Evolutionary conservation across 1,140 invertebrate species (phyloP).

Genomic region (Phymastichus coffea): DNA sequence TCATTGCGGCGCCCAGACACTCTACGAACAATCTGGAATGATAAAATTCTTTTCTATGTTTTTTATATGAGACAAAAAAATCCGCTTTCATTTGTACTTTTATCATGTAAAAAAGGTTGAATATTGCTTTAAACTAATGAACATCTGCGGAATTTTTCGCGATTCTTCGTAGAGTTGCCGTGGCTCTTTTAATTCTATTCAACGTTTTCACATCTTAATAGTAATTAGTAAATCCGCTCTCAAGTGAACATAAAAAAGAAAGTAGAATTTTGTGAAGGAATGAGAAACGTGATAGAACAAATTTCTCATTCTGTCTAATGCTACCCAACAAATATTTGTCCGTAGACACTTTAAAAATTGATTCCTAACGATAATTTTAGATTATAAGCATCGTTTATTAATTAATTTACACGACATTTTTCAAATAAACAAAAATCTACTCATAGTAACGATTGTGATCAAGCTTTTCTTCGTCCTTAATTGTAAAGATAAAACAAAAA

Average conservation of each 20-base stretch:
- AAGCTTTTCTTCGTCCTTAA: not conserved
- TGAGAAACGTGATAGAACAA: not conserved
- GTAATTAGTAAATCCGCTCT: slow-evolving; percentile 16
- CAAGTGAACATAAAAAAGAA: slow-evolving; percentile 8
- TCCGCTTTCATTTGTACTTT: not conserved
- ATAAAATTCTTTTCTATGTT: slow-evolving; percentile 12
- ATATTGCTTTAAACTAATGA: no score
- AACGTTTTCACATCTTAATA: slow-evolving; percentile 24
- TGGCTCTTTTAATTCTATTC: slow-evolving; percentile 5
- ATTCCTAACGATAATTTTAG: not conserved
- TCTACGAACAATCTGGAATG: not conserved
- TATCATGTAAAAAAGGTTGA: slow-evolving; percentile 1
- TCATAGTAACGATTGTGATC: not conserved
- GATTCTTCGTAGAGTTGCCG: slow-evolving; percentile 9
- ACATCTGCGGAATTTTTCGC: not conserved
- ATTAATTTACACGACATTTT: slow-evolving; percentile 9
- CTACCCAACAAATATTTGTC: slow-evolving; percentile 3
- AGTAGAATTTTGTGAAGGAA: slow-evolving; percentile 9
- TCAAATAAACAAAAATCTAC: not conserved
- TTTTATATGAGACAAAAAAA: slow-evolving; percentile 9
- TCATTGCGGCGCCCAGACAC: slow-evolving; percentile 8
- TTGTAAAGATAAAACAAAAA: slow-evolving; percentile 3
- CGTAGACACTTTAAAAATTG: slow-evolving; percentile 9
- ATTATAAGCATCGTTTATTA: slow-evolving; percentile 9
- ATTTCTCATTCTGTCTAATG: slow-evolving; percentile 1